A percentile compares a stretch with the other conserved stretches of the same genome.
phyloP scores from a whole-genome alignment of 2,797 vertebrate species.

The Acanthornis magna region DNA sequence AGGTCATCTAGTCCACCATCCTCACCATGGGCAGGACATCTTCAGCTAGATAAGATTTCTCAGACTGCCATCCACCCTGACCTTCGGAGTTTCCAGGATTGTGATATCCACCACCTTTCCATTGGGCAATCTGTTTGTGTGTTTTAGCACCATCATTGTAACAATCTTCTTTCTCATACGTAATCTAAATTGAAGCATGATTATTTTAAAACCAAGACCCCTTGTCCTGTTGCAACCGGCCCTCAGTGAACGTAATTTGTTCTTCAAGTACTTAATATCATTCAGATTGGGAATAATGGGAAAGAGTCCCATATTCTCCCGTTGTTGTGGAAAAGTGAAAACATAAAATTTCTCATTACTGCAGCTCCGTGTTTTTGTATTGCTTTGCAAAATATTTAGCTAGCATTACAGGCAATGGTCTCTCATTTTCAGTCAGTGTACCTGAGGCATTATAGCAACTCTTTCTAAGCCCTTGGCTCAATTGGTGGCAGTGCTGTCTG shows the following conservation, averaged over 20 bases:
- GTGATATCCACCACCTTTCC: background rate
- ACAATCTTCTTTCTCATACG: background rate
- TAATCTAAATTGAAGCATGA: background rate
- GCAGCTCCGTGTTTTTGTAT: background rate
- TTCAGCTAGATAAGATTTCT: background rate
- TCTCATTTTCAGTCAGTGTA: background rate
- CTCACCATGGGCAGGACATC: background rate
- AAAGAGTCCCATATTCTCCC: background rate
- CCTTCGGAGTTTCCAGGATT: background rate
- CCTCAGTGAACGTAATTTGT: background rate
- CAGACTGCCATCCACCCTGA: background rate
- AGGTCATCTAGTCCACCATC: background rate
- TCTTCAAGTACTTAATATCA: background rate
- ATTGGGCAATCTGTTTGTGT: background rate
- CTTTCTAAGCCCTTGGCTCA: background rate
- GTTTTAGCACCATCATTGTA: background rate
- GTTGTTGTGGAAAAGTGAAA: background rate
- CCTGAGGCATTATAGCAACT: background rate
- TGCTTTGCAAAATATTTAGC: background rate
- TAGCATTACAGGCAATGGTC: background rate
- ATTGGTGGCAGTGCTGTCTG: background rate
- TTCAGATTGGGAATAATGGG: background rate
- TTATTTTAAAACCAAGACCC: background rate
- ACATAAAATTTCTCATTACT: background rate
- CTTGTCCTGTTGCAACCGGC: background rate